Percentiles rank a stretch among this genome's conserved stretches.
Evolutionary conservation across 2,888 invertebrate species (phyloP).

Genomic region (Junonia oenone): DNA sequence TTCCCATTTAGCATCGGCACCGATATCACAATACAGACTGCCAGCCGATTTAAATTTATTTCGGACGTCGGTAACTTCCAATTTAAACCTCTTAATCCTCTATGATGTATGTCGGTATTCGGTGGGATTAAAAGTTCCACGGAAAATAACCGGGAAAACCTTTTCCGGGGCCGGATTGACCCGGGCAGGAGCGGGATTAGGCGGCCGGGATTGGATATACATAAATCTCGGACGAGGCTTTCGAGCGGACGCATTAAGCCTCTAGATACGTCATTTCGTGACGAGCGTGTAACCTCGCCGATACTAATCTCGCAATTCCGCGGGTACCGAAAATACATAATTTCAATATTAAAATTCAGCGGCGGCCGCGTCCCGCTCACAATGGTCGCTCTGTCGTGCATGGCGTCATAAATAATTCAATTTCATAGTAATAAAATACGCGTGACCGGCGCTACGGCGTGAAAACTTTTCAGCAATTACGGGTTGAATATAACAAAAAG

Average conservation of each 20-base stretch:
- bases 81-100: constrained; percentile 80
- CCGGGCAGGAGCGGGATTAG: constrained; percentile 74
- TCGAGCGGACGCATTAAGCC: constrained; percentile 74
- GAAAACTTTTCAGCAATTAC: constrained; percentile 80
- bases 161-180: constrained; percentile 79
- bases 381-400: constrained; percentile 60
- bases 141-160: constrained; percentile 80
- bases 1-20: constrained; percentile 71
- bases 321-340: constrained; percentile 51
- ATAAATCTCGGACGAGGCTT: constrained; percentile 75
- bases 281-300: constrained; percentile 46
- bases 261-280: constrained; percentile 74
- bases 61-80: constrained; percentile 80
- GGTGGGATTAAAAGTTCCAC: constrained; percentile 79
- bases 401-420: constrained; percentile 77
- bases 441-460: constrained; percentile 73
- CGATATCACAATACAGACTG: constrained; percentile 78
- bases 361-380: constrained; percentile 54
- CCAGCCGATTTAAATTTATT: constrained; percentile 79
- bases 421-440: constrained; percentile 80
- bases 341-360: constrained; percentile 76
- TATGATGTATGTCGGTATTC: constrained; percentile 80
- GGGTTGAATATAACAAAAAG: constrained; percentile 76
- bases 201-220: constrained; percentile 77
- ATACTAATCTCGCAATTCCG: constrained; percentile 56